Base-by-base conservation (phyloP, 2,888 invertebrate species). In the Lasioglossum lativentre region DNA sequence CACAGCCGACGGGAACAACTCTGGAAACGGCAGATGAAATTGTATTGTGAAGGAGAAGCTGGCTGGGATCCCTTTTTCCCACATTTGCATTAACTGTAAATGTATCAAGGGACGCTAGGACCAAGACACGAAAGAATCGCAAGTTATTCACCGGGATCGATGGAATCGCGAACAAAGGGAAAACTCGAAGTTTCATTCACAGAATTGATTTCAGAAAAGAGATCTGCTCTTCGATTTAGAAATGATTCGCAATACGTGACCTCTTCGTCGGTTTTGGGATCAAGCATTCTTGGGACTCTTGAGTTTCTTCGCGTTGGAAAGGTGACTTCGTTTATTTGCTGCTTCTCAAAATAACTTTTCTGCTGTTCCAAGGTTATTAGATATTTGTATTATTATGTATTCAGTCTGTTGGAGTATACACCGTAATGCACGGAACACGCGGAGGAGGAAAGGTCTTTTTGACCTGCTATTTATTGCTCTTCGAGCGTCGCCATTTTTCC, bases 21-120 rank as follows among this genome's bases (percentile, higher is more conserved):
- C 40, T 23, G 10, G 52, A 52, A 52, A 52, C 42, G 83, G 80
- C 76, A 75, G 73, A 88, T 86, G 83, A 84, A 89, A 88, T 84
- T 88, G 80, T 78, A 88, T 84, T 76, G 88, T 74, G 76, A 79
- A 72, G 80, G 74, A 81, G 79, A 83, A 88, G 83, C 75, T 80
- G 52, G 16, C 59, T 63, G 77, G 76, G 12, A 78, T 68, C 63
- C 72, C 80, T 52, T 77, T 83, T 85, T 86, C 19, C 38, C 77
- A 82, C 81, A 90, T 90, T 89, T 86, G 85, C 90, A 88, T 89
- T 85, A 88, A 81, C 83, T 68, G 82, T 80, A 77, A 88, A 81
- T 80, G 88, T 82, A 85, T 88, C 86, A 77, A 83, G 76, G 30
- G 82, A 71, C 68, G 80, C 68, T 71, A 80, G 80, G 77, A 78